Evolutionary conservation across 2,888 invertebrate genomes (phyloP).

Genomic region (Miltochrista miniata): DNA sequence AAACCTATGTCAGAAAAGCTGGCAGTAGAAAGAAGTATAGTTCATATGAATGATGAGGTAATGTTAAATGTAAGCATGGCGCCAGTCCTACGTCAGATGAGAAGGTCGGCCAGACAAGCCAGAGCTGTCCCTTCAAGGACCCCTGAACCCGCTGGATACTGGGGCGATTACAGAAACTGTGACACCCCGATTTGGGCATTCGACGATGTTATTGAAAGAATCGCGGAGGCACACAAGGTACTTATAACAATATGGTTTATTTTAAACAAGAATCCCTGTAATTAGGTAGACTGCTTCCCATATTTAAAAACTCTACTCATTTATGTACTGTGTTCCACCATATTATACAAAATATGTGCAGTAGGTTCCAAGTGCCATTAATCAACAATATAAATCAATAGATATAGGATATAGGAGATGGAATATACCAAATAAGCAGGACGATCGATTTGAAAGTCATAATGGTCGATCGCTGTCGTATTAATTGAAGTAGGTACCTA

Average conservation of each 20-base stretch:
- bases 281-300: too few species aligned
- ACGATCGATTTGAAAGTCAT: too few species aligned
- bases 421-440: too few species aligned
- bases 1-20: constrained; percentile 42
- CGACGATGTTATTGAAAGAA: constrained; percentile 86
- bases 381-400: too few species aligned
- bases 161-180: constrained; percentile 92
- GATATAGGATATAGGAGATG: too few species aligned
- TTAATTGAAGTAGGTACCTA: too few species aligned
- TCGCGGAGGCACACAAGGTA: constrained; percentile 80
- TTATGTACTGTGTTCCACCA: too few species aligned
- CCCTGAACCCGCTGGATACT: constrained; percentile 86
- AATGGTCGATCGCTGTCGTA: too few species aligned
- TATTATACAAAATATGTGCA: too few species aligned
- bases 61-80: constrained; percentile 54
- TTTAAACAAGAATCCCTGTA: too few species aligned
- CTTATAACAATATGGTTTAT: not conserved
- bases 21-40: constrained; percentile 48
- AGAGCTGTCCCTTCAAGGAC: constrained; percentile 30
- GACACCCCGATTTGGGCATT: constrained; percentile 89
- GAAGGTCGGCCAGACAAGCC: constrained; percentile 33
- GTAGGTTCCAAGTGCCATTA: too few species aligned
- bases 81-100: constrained; percentile 41
- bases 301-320: too few species aligned
- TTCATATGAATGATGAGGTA: constrained; percentile 42